Base-by-base conservation (phyloP, 1,140 invertebrate species). In the Campoletis sonorensis region DNA sequence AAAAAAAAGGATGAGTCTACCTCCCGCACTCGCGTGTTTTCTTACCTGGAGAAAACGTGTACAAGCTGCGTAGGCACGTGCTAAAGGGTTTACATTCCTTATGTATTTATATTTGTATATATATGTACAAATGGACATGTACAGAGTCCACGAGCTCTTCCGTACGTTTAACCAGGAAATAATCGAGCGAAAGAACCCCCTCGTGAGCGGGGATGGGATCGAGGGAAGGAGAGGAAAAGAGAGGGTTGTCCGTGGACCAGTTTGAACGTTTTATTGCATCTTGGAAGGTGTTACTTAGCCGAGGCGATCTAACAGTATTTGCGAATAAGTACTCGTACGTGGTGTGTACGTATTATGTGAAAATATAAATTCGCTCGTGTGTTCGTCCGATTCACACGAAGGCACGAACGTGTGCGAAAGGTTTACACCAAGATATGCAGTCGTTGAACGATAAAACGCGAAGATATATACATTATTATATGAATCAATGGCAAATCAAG, bases 241-340 rank as follows among this genome's bases (percentile, higher is more conserved):
- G 23, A n/a, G 61, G 8, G 5, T 64, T n/a, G 23, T 15, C 23
- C 23, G 61, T 26, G 61, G 61, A 64, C 72, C 49, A 49, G 72
- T 75, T 75, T 26, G 72, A 75, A 27, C 45, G 72, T 75, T 75
- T 75, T 75, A 75, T 75, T 75, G 72, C 72, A 75, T 75, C 72
- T 54, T 23, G 72, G 49, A 75, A 75, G 72, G 72, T 75, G 72
- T 75, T 75, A 75, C 72, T 75, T 75, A 75, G 72, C 72, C 45
- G 58, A 75, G 72, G 72, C 72, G 72, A 37, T 58, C 72, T 75
- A 75, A 75, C 72, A 75, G 72, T 75, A 75, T 64, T 16, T 49
- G 16, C 71, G 37, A 73, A 16, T 73, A 16, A n/a, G 37, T 26
- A 64, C 23, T 26, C 61, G 23, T 15, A 27, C 33, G 15, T 13